Evolutionary conservation across 2,113 vertebrate species (phyloP).

Genomic region (Vombatus ursinus): DNA sequence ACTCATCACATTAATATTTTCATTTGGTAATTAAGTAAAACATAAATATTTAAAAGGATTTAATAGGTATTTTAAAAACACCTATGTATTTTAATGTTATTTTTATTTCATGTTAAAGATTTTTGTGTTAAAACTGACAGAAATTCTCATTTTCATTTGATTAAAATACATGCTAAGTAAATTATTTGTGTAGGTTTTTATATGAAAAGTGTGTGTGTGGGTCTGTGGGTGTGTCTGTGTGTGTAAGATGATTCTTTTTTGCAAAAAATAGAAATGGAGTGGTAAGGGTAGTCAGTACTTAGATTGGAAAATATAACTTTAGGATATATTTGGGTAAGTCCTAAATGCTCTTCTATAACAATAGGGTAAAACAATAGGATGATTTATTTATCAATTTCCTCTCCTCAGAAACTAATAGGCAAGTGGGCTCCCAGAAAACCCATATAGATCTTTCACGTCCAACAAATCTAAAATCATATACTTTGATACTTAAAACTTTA

Average conservation of each 20-base stretch:
- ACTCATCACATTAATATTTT: not conserved
- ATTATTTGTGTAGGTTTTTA: not conserved
- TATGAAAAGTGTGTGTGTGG: not conserved
- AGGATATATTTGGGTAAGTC: not conserved
- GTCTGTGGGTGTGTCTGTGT: no score
- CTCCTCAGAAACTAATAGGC: constrained; percentile 25
- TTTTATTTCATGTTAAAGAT: not conserved
- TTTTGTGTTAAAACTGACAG: not conserved
- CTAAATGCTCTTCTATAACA: not conserved
- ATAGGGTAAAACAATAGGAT: not conserved
- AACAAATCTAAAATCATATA: not conserved
- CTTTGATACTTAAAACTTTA: not conserved
- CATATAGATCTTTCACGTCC: not conserved
- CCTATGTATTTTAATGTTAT: not conserved
- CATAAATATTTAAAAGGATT: not conserved
- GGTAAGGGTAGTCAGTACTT: not conserved
- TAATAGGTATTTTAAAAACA: not conserved
- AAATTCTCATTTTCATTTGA: not conserved
- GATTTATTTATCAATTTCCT: constrained; percentile 22
- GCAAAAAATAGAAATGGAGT: not conserved
- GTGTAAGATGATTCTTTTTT: not conserved
- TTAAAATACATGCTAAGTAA: not conserved
- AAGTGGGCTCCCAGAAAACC: not conserved
- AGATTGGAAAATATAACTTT: not conserved
- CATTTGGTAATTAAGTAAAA: not conserved